Evolutionary conservation across 2,888 invertebrate genomes (phyloP), one percentile per base, ranked within the genome.

Genomic region (Eristalis tenax): DNA sequence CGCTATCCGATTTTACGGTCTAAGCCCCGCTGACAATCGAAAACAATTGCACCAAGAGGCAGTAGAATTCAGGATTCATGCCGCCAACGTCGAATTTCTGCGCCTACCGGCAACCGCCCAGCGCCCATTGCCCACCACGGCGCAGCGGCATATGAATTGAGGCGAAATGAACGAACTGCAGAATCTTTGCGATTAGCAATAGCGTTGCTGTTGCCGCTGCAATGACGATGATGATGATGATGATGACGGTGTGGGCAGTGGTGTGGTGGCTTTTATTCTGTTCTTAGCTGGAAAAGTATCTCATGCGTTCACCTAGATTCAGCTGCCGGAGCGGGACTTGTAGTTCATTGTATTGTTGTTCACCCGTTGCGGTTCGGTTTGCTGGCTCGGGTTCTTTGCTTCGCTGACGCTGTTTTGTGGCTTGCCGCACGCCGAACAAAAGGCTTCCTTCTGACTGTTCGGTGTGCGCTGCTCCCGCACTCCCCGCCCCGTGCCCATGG

Each of bases 321-420:
- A 70, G 15, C 32, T 50, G 65, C 26, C 10, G 13, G 32, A 64
- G 43, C 61, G 61, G 43, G 32, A 35, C 63, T 71, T 50, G 50
- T 18, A 63, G 22, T 40, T 73, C 64, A 22, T 81, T 77, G 73
- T 74, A 74, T 32, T 32, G 56, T 80, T 69, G 73, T 76, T 84
- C 76, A 84, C 71, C 70, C 80, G 68, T 85, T 85, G 81, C 73
- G 73, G 77, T 81, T 85, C 69, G 68, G 68, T 63, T 80, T 75
- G 76, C 43, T 71, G 40, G 71, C 69, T 76, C 43, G 63, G 76
- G 80, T 59, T 84, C 57, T 69, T 76, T 81, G 84, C 71, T 73
- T 81, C 66, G 73, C 76, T 85, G 77, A 22, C 32, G 32, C 57
- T 81, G 69, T 69, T 80, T 76, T 71, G 76, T 68, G 65, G 75